Conservation (phyloP, 1,140 invertebrate genomes). For the Penaeus japonicus region DNA sequence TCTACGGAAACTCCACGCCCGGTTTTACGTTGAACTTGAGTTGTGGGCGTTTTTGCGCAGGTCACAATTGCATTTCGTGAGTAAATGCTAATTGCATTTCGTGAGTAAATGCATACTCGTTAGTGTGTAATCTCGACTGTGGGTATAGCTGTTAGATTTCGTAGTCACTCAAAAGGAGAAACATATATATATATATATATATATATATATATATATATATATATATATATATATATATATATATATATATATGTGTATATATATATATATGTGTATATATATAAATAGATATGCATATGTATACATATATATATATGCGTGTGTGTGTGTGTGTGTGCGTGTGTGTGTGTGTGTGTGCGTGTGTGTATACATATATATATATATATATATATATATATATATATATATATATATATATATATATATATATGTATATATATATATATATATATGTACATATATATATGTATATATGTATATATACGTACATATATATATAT, state of each 20-base stretch:
- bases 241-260: conserved; percentile 13
- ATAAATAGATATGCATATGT: neutral
- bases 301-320: neutral
- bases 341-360: neutral
- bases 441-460: neutral
- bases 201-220: conserved; percentile 7
- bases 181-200: neutral
- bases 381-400: conserved; percentile 13
- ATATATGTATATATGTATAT: neutral
- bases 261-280: conserved; percentile 13
- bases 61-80: too few species aligned
- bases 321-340: neutral
- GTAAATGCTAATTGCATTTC: too few species aligned
- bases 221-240: conserved; percentile 8
- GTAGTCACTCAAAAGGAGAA: too few species aligned
- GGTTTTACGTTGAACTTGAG: too few species aligned
- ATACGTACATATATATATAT: neutral
- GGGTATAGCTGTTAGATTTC: too few species aligned
- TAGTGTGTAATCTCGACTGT: too few species aligned
- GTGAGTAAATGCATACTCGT: too few species aligned
- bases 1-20: too few species aligned
- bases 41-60: too few species aligned
- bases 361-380: neutral
- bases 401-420: conserved; percentile 9
- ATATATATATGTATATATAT: too few species aligned